These are phyloP conservation scores for Ecdyonurus torrentis DNA, from an alignment of 2,888 invertebrate species.

Conservation along the genomic window DNA sequence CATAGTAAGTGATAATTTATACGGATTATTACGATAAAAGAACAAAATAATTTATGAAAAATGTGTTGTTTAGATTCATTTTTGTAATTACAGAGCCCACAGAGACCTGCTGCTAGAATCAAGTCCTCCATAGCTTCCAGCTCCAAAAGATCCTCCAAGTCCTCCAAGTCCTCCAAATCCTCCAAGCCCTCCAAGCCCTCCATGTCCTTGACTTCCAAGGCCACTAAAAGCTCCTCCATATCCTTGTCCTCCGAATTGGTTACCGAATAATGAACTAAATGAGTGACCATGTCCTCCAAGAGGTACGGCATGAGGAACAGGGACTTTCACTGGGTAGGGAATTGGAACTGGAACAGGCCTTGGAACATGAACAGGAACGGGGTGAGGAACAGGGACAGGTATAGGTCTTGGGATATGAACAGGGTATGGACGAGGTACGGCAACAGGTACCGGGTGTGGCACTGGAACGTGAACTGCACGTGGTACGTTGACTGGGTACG, in stretches of 20 bases:
- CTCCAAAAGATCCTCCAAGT: background rate
- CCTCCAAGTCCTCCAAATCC: background rate
- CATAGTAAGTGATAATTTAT: too few species aligned
- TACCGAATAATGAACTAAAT: too few species aligned
- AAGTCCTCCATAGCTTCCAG: too few species aligned
- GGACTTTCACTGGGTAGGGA: constrained; percentile 49
- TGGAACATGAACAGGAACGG: constrained; percentile 2
- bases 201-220: background rate
- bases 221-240: background rate
- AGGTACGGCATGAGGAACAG: constrained; percentile 3
- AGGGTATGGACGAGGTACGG: constrained; percentile 57
- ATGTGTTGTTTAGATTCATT: too few species aligned
- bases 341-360: constrained; percentile 42
- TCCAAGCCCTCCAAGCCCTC: background rate
- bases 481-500: constrained; percentile 34
- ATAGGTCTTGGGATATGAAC: constrained; percentile 28
- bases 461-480: constrained; percentile 35
- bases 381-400: background rate
- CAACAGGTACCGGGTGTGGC: constrained; percentile 47
- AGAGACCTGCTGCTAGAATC: background rate
- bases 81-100: background rate
- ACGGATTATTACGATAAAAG: too few species aligned
- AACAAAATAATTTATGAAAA: too few species aligned
- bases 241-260: background rate
- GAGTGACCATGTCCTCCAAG: background rate